These are phyloP conservation scores for Notocelia uddmanniana DNA, from an alignment of 2,888 invertebrate species.

Conservation along the genomic window DNA sequence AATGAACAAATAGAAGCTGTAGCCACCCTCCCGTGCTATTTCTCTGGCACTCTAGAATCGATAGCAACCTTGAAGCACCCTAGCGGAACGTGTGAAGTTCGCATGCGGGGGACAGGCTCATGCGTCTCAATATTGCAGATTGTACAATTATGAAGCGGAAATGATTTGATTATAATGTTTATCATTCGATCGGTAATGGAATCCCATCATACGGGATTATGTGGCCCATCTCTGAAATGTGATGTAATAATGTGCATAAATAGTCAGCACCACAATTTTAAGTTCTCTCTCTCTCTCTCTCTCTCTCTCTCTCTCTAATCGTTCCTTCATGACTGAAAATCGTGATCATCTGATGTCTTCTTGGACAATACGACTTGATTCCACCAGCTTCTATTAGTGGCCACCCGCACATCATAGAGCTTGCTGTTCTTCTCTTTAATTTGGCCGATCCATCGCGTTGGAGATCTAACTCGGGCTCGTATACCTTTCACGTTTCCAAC, in stretches of 20 bases:
- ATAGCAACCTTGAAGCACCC: conserved; percentile 46
- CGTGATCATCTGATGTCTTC: too few species aligned
- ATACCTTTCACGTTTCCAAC: too few species aligned
- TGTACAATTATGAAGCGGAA: conserved; percentile 33
- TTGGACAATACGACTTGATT: too few species aligned
- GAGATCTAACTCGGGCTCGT: too few species aligned
- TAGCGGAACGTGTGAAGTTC: conserved; percentile 40
- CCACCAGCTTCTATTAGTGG: too few species aligned
- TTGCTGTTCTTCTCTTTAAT: too few species aligned
- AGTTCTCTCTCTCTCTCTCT: too few species aligned
- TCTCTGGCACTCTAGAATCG: conserved; percentile 43
- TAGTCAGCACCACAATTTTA: too few species aligned
- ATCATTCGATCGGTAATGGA: background rate
- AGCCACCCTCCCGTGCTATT: conserved; percentile 28
- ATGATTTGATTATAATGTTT: conserved; percentile 25
- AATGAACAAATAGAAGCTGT: conserved; percentile 1
- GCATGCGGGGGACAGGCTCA: conserved; percentile 34
- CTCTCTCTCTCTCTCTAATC: too few species aligned
- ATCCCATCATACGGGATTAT: background rate
- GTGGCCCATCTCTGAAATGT: background rate
- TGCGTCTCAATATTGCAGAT: conserved; percentile 19
- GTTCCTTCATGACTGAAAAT: too few species aligned
- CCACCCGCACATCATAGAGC: too few species aligned
- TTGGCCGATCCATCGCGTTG: too few species aligned
- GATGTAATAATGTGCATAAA: background rate